Evolutionary conservation across 1,140 invertebrate species (phyloP).

Genomic region (Zaprionus capensis): DNA sequence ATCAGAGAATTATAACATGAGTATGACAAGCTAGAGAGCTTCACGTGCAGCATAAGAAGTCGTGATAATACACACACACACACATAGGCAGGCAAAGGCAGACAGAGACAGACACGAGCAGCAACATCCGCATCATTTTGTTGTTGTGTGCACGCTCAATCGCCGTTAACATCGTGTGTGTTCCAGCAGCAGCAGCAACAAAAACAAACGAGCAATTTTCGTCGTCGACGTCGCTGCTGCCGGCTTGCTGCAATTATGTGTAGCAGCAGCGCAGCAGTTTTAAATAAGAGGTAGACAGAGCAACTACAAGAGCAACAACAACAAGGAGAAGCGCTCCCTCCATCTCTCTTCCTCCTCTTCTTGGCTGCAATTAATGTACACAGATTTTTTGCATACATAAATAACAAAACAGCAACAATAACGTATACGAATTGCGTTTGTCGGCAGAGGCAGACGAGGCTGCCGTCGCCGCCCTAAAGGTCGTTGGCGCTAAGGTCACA

Average conservation of each 20-base stretch:
- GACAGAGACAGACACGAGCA: background rate
- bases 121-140: conserved; percentile 19
- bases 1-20: conserved; percentile 37
- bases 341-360: conserved; percentile 11
- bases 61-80: conserved; percentile 50
- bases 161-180: conserved; percentile 5
- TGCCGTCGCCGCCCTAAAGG: conserved; percentile 31
- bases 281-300: conserved; percentile 55
- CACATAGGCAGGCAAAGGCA: background rate
- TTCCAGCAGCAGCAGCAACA: conserved; percentile 29
- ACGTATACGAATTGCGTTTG: conserved; percentile 39
- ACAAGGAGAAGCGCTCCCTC: conserved; percentile 23
- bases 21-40: conserved; percentile 48
- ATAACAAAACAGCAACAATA: conserved; percentile 23
- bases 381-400: conserved; percentile 47
- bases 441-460: conserved; percentile 38
- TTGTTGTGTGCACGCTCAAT: conserved; percentile 8
- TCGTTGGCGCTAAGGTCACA: conserved; percentile 55
- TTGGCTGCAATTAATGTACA: conserved; percentile 56
- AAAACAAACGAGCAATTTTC: conserved; percentile 54
- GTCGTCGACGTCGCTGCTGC: conserved; percentile 43
- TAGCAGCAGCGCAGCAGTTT: conserved; percentile 48
- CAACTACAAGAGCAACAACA: conserved; percentile 31
- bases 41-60: conserved; percentile 49
- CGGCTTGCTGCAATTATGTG: conserved; percentile 63